These are phyloP conservation scores for Brachypodius melanocephalos DNA, from an alignment of 2,113 vertebrate species.

Conservation along the genomic window DNA sequence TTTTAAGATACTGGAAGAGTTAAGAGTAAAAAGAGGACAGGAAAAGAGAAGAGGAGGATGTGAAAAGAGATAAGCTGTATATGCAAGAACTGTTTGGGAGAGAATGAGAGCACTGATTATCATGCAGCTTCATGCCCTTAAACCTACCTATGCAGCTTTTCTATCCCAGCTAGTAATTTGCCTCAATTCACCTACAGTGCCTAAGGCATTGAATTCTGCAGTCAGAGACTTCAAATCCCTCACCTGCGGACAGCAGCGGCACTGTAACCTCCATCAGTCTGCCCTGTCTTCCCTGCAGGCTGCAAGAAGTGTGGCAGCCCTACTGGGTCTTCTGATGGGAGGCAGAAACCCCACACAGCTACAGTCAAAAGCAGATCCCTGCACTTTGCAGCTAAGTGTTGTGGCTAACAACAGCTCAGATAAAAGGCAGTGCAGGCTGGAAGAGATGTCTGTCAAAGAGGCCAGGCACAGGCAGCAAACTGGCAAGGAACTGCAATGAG, in stretches of 20 bases:
- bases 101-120: neutral
- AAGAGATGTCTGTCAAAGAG: neutral
- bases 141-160: neutral
- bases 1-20: neutral
- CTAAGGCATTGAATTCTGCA: neutral
- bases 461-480: neutral
- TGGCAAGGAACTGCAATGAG: neutral
- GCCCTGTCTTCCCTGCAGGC: neutral
- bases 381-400: neutral
- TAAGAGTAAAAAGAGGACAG: neutral
- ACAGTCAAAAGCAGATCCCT: neutral
- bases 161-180: neutral
- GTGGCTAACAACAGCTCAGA: conserved; percentile 29
- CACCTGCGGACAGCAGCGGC: neutral
- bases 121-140: neutral
- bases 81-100: neutral
- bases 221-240: neutral
- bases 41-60: neutral
- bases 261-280: neutral
- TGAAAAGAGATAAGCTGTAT: neutral
- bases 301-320: neutral
- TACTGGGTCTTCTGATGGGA: neutral
- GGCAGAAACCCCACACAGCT: neutral
- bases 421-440: neutral
- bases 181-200: neutral